Conservation (phyloP, 2,113 vertebrate species). For the Gallinago paraguaiae region DNA sequence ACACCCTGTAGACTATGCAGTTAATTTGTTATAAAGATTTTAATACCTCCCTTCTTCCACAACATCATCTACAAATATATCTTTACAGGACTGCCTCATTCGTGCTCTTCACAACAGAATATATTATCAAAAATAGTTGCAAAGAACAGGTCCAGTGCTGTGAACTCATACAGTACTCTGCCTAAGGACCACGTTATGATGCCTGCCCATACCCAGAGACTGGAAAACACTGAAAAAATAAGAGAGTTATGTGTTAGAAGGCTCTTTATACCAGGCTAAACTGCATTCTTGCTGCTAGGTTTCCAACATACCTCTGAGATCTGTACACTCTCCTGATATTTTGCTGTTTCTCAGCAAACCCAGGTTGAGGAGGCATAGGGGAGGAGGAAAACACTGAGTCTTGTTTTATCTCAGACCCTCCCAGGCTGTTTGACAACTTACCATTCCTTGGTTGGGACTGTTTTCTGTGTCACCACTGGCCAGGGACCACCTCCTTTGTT, state of each 20-base stretch:
- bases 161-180: not conserved
- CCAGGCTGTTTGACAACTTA: not conserved
- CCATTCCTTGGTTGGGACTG: slow-evolving; percentile 44
- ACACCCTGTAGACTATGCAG: not conserved
- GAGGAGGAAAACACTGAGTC: not conserved
- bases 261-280: not conserved
- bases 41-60: not conserved
- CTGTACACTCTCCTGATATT: not conserved
- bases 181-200: not conserved
- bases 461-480: not conserved
- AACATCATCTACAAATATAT: not conserved
- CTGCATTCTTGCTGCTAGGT: not conserved
- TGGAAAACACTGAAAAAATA: not conserved
- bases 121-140: not conserved
- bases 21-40: not conserved
- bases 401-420: not conserved
- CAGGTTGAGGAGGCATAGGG: not conserved
- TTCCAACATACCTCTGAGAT: not conserved
- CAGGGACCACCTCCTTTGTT: not conserved
- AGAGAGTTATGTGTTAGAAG: not conserved
- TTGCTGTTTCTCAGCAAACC: not conserved
- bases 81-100: not conserved
- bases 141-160: not conserved
- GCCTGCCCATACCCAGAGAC: not conserved
- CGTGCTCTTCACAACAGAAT: not conserved